A percentile compares a stretch with the other conserved stretches of the same genome.
Conservation (phyloP, 2,113 vertebrate species). For the Panurus biarmicus region DNA sequence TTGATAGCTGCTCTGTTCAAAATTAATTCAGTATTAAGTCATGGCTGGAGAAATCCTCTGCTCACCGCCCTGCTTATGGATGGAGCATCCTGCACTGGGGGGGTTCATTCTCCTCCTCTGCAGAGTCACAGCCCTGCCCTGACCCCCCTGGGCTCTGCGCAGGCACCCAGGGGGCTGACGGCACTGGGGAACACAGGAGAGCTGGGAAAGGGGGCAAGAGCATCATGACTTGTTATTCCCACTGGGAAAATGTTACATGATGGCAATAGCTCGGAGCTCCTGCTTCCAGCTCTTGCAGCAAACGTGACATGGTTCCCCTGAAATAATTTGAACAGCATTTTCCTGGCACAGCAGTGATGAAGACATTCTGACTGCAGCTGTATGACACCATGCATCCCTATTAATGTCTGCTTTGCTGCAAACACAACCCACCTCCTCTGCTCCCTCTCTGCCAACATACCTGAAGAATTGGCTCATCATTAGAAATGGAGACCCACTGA, state of each 20-base stretch:
- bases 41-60: not conserved
- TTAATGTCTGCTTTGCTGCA: not conserved
- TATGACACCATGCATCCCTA: not conserved
- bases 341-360: not conserved
- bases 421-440: not conserved
- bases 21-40: not conserved
- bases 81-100: not conserved
- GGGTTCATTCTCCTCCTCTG: not conserved
- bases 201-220: not conserved
- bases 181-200: not conserved
- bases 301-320: not conserved
- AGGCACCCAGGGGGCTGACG: not conserved
- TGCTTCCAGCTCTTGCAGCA: not conserved
- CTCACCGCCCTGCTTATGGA: not conserved
- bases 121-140: not conserved
- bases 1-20: not conserved
- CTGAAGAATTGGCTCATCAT: not conserved
- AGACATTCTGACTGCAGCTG: not conserved
- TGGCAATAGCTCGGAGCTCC: not conserved
- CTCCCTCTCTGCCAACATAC: not conserved
- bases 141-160: not conserved
- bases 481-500: not conserved
- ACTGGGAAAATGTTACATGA: not conserved
- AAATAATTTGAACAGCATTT: not conserved
- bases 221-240: fast-evolving